Evolutionary conservation across 1,140 invertebrate genomes (phyloP), one percentile per base, ranked within the genome.

Genomic region (Drosophila eugracilis): DNA sequence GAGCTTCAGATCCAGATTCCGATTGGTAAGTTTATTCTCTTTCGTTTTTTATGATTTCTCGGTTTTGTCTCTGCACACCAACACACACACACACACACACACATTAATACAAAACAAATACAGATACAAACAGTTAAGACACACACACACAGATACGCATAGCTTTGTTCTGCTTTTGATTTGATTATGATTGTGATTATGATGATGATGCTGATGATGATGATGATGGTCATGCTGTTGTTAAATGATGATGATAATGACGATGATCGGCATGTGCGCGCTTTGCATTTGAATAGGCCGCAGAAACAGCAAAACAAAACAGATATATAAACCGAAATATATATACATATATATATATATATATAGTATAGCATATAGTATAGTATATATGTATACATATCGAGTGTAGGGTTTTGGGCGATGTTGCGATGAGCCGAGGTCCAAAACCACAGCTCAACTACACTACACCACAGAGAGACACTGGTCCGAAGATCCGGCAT

Each of bases 1-100:
- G 89, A 80, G 78, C 78, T 78, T 90, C 89, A 63, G 89, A 91
- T 90, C 89, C 84, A 86, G 89, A 91, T 88, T 89, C 89, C 85
- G 89, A 90, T 88, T 91, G 89, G 89, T 91, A 90, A 91, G 89
- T 90, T 62, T 53, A 66, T 78, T 54, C 47, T 49, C 67, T 89
- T 81, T 52, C 30, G 69, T 80, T 67, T 14, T n/a, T 57, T 81
- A 54, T 45, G 62, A 66, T 75, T 79, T 70, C 39, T 89, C 65
- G 66, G 76, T 81, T 81, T 54, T 67, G 59, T 86, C 54, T 73
- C 72, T 72, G 72, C 75, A 79, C 74, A 69, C 70, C 42, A 48
- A 59, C 22, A 63, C 19, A 36, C 21, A 49, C 26, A 62, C 37
- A 65, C 5, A 36, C 12, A 52, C 15, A 49, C 10, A n/a, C 36